These are phyloP conservation scores for Prionailurus bengalensis DNA, from an alignment of 2,113 vertebrate species.

Conservation along the genomic window DNA sequence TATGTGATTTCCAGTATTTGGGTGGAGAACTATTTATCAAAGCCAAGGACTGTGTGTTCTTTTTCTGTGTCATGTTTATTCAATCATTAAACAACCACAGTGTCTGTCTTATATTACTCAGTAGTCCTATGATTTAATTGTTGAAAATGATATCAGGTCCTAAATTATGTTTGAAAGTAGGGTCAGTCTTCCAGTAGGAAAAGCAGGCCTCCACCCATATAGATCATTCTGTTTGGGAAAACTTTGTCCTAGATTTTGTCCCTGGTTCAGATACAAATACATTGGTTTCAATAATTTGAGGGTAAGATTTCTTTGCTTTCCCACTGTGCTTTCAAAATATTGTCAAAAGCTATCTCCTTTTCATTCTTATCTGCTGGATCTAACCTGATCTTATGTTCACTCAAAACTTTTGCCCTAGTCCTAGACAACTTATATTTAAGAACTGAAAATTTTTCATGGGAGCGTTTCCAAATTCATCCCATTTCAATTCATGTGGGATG, in stretches of 20 bases:
- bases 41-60: conserved; percentile 76
- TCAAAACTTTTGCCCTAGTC: conserved; percentile 29
- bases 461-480: conserved; percentile 5
- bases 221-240: conserved; percentile 25
- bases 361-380: neutral
- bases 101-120: conserved; percentile 59
- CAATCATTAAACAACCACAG: conserved; percentile 58
- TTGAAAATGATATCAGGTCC: conserved; percentile 54
- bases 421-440: neutral
- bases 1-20: conserved; percentile 73
- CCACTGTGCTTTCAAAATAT: conserved; percentile 34
- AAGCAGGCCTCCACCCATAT: conserved; percentile 43
- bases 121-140: conserved; percentile 64
- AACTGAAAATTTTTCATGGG: conserved; percentile 7
- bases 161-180: conserved; percentile 59
- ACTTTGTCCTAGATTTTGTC: neutral
- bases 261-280: conserved; percentile 13
- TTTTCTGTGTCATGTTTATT: conserved; percentile 67
- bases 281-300: conserved; percentile 23
- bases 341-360: conserved; percentile 17
- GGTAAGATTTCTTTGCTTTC: neutral
- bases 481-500: conserved; percentile 8
- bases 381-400: neutral
- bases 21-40: conserved; percentile 74
- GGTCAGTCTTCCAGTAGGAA: neutral